phyloP scores from a whole-genome alignment of 2,113 vertebrate genomes.

The human region GRCh38 chr3:98705001-98705500 shows the following conservation, averaged over 20 bases:
- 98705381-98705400: not conserved
- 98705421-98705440: not conserved
- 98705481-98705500: not conserved
- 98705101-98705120: not conserved
- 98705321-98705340: not conserved
- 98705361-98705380: not conserved
- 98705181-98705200: not conserved
- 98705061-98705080: not conserved
- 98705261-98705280: not conserved
- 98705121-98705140: slow-evolving; percentile 4
- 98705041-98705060: not conserved
- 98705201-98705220: not conserved
- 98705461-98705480: not conserved
- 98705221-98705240: not conserved
- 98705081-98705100: not conserved
- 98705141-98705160: not conserved
- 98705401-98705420: not conserved
- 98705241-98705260: not conserved
- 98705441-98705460: not conserved
- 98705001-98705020: not conserved
- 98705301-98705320: not conserved
- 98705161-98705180: not conserved
- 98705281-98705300: not conserved
- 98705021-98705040: not conserved
- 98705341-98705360: not conserved